A percentile compares a stretch with the other conserved stretches of the same genome.
Evolutionary conservation across 1,140 invertebrate genomes (phyloP).

Genomic region (Cydia strobilella): DNA sequence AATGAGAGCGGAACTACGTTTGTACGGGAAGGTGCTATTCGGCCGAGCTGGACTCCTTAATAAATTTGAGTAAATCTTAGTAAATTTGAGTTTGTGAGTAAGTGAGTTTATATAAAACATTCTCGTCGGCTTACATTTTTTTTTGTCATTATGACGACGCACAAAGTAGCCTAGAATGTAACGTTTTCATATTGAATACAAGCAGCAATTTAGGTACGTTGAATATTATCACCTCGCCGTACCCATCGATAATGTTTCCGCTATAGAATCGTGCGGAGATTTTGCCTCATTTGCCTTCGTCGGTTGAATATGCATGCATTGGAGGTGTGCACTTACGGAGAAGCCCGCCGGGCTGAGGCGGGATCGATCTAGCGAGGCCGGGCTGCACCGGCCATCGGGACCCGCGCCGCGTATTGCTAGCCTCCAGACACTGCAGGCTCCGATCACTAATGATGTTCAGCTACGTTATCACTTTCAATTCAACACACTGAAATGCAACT

Average conservation of each 20-base stretch:
- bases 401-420: slow-evolving; percentile 32
- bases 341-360: slow-evolving; percentile 46
- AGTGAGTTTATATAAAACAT: neutral
- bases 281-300: neutral
- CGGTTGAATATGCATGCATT: slow-evolving; percentile 36
- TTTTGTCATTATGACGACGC: neutral
- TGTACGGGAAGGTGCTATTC: too few species aligned
- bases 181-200: slow-evolving; percentile 6
- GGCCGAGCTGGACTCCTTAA: too few species aligned
- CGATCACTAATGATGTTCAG: slow-evolving; percentile 19
- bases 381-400: slow-evolving; percentile 48
- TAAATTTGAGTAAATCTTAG: too few species aligned
- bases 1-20: too few species aligned
- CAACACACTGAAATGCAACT: slow-evolving; percentile 4
- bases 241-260: slow-evolving; percentile 10
- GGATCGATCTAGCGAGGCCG: slow-evolving; percentile 60
- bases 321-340: slow-evolving; percentile 52
- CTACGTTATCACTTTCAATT: slow-evolving; percentile 7
- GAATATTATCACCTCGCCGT: slow-evolving; percentile 15
- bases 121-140: neutral
- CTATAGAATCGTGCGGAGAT: neutral
- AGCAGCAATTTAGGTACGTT: slow-evolving; percentile 2
- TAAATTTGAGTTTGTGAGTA: neutral
- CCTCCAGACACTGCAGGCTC: slow-evolving; percentile 46
- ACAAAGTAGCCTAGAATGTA: neutral